phyloP scores from a whole-genome alignment of 1,140 invertebrate genomes.

The Dendroctonus ponderosae region DNA sequence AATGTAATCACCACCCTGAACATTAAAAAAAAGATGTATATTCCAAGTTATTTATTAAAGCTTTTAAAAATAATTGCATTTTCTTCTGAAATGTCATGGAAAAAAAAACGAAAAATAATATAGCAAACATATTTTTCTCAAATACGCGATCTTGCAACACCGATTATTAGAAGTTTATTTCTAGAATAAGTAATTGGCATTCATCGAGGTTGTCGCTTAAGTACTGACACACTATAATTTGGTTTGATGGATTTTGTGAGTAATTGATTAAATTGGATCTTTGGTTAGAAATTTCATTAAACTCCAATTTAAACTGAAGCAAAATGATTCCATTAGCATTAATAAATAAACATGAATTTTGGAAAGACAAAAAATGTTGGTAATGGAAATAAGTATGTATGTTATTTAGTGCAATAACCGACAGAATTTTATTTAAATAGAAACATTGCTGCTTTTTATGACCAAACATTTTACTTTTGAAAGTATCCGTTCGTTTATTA shows the following conservation, averaged over 20 bases:
- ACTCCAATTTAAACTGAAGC: neutral
- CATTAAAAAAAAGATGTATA: too few species aligned
- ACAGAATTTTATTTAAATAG: neutral
- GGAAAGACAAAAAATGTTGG: neutral
- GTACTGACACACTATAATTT: constrained; percentile 10
- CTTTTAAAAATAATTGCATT: too few species aligned
- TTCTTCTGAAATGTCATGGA: too few species aligned
- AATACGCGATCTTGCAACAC: too few species aligned
- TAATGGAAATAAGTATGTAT: neutral
- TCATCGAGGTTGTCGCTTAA: neutral
- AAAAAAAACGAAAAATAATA: too few species aligned
- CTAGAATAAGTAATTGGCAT: neutral
- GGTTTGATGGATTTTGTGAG: constrained; percentile 8
- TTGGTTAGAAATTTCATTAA: constrained; percentile 2
- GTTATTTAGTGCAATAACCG: neutral
- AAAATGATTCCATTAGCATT: neutral
- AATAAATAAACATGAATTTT: constrained; percentile 2
- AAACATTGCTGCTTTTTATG: neutral
- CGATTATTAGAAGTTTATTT: neutral
- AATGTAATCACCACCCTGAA: too few species aligned
- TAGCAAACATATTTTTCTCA: too few species aligned
- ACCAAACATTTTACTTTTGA: neutral
- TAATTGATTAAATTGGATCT: constrained; percentile 12
- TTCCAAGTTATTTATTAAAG: too few species aligned
- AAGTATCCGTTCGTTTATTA: neutral